These are phyloP conservation scores for Sebastes diploproa DNA, from an alignment of 2,797 vertebrate species.

Conservation along the genomic window DNA sequence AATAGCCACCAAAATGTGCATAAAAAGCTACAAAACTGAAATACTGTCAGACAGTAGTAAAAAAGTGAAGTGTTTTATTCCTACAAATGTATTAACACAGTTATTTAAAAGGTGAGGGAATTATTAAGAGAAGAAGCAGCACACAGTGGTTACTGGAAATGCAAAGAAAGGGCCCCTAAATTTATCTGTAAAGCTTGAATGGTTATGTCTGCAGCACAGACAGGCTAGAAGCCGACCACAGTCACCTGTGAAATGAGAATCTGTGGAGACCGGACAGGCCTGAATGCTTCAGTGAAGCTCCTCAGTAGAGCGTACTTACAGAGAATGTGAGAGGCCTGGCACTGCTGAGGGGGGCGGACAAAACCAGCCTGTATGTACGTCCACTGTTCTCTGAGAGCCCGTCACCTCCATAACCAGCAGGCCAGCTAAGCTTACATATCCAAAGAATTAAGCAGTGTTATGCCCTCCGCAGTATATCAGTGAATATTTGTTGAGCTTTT, in stretches of 20 bases:
- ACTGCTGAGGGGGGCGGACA: slow-evolving; percentile 67
- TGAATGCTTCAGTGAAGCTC: slow-evolving; percentile 74
- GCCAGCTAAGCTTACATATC: slow-evolving; percentile 70
- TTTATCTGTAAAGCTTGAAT: slow-evolving; percentile 77
- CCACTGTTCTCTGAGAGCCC: slow-evolving; percentile 71
- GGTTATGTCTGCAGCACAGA: slow-evolving; percentile 75
- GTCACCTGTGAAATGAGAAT: slow-evolving; percentile 87
- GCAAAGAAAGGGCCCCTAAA: slow-evolving; percentile 73
- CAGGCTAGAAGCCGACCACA: slow-evolving; percentile 79
- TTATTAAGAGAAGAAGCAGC: slow-evolving; percentile 52
- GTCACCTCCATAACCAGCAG: slow-evolving; percentile 66
- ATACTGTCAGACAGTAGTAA: slow-evolving; percentile 19
- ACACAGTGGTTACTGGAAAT: slow-evolving; percentile 68
- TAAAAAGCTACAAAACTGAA: slow-evolving; percentile 15
- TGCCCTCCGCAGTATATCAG: slow-evolving; percentile 46
- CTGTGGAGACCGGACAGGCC: slow-evolving; percentile 76
- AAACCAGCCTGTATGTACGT: slow-evolving; percentile 66
- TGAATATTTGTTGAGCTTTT: slow-evolving; percentile 60
- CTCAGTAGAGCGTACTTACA: slow-evolving; percentile 73
- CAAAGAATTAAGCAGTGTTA: slow-evolving; percentile 64
- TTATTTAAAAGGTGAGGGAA: slow-evolving; percentile 40
- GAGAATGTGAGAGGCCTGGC: slow-evolving; percentile 75
- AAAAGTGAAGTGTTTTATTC: slow-evolving; percentile 23
- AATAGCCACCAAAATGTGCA: slow-evolving; percentile 1
- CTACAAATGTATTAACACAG: background rate